phyloP scores from a whole-genome alignment of 2,888 invertebrate species.

The Gasteruption jaculator region DNA sequence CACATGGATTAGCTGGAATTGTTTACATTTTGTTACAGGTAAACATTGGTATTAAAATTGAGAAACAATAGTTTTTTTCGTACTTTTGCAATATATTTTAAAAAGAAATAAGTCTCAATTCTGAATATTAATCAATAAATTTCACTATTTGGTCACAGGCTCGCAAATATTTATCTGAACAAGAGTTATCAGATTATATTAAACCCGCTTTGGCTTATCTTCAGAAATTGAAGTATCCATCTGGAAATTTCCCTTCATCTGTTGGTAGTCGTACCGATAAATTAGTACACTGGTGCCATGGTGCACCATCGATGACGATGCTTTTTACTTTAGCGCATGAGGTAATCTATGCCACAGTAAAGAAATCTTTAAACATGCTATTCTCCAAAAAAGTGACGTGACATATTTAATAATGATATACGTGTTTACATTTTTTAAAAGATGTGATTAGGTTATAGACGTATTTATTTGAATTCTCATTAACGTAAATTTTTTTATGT shows the following conservation, averaged over 20 bases:
- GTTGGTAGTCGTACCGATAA: conserved; percentile 66
- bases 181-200: conserved; percentile 58
- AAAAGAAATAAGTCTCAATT: neutral
- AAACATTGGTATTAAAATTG: conserved; percentile 16
- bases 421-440: neutral
- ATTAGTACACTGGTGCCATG: conserved; percentile 91
- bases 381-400: too few species aligned
- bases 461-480: too few species aligned
- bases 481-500: too few species aligned
- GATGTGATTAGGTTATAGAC: too few species aligned
- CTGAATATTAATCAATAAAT: conserved; percentile 5
- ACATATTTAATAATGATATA: too few species aligned
- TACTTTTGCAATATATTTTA: too few species aligned
- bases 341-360: too few species aligned
- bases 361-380: too few species aligned
- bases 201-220: conserved; percentile 66
- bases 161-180: conserved; percentile 55
- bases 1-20: conserved; percentile 86
- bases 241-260: conserved; percentile 77
- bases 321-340: conserved; percentile 65
- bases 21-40: conserved; percentile 78
- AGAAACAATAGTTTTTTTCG: neutral
- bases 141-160: conserved; percentile 49
- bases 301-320: conserved; percentile 82
- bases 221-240: conserved; percentile 56